Evolutionary conservation across 2,113 vertebrate species (phyloP), one percentile per base, ranked within the genome.

Genomic region (Nerophis lumbriciformis): DNA sequence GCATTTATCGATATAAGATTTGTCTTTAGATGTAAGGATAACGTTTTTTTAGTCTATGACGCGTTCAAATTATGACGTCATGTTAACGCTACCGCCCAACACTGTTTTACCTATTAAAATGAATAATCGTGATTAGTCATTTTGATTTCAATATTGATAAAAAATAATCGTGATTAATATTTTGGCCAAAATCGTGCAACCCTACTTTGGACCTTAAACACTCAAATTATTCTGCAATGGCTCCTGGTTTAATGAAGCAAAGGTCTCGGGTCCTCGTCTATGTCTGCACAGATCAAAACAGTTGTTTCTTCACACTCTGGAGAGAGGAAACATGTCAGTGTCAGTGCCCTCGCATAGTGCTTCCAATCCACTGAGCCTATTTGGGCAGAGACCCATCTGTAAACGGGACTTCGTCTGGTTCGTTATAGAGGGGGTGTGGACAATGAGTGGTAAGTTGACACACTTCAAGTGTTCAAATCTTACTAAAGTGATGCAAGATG

Each of bases 401-500:
- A 89, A 88, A 86, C 76, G 14, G 81, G 78, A 65, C 83, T 83
- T 48, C 38, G 51, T 61, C 74, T 49, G 53, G 65, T 73, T 88
- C 85, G 59, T 90, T 90, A 86, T 83, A 83, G 68, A 38, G n/a
- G 71, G 78, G 81, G 81, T 88, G 83, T 85, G 79, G 80, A 81
- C 72, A 28, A 42, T 61, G 62, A 55, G 76, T 61, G 78, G 77
- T 83, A 80, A 79, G 4, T 65, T 67, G 65, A 79, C 75, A 76
- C 75, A 75, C 82, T 82, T 81, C 80, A 81, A 77, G 82, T 83
- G 79, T 75, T 81, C 79, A 81, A 77, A 83, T 85, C 71, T 85
- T 53, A 75, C 68, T 3, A 28, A 28, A 28, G 28, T 28, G 28
- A 28, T 68, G 75, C 62, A 74, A 42, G 5, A 62, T 16, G 36